A percentile compares a stretch with the other conserved stretches of the same genome.
Evolutionary conservation across 2,113 vertebrate genomes (phyloP).

Genomic region (Carettochelys insculpta): DNA sequence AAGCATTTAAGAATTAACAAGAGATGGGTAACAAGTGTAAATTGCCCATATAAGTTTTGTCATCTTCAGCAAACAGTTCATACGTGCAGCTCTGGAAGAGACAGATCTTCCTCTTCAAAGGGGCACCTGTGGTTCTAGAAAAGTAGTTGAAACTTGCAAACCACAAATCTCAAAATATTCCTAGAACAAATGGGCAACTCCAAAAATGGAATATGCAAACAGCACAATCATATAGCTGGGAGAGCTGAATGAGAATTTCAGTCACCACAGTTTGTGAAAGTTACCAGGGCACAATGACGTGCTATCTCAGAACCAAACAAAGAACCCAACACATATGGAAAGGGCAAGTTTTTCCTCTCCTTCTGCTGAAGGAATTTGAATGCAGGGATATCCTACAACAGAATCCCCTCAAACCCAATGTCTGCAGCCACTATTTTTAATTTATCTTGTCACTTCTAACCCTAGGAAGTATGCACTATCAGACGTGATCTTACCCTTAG

Average conservation of each 20-base stretch:
- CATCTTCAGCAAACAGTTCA: background rate
- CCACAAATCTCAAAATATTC: background rate
- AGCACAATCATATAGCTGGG: no score
- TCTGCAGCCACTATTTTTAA: accelerated
- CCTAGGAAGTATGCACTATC: background rate
- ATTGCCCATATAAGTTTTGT: accelerated
- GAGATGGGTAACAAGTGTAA: accelerated
- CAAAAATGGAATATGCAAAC: background rate
- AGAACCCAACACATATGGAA: background rate
- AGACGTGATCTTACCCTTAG: accelerated
- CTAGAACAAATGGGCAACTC: accelerated
- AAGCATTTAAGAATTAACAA: accelerated
- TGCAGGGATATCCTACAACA: background rate
- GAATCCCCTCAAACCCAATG: accelerated
- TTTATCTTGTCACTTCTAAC: accelerated
- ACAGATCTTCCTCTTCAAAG: background rate
- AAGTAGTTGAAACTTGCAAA: background rate
- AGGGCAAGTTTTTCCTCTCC: background rate
- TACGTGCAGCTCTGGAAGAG: background rate
- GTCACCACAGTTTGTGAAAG: no score
- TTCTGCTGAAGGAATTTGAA: background rate
- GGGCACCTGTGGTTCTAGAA: background rate
- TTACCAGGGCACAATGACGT: accelerated
- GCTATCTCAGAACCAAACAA: background rate
- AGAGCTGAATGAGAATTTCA: no score